A percentile compares a stretch with the other conserved stretches of the same genome.
Conservation (phyloP, 2,888 invertebrate species). For the Agrotis exclamationis region DNA sequence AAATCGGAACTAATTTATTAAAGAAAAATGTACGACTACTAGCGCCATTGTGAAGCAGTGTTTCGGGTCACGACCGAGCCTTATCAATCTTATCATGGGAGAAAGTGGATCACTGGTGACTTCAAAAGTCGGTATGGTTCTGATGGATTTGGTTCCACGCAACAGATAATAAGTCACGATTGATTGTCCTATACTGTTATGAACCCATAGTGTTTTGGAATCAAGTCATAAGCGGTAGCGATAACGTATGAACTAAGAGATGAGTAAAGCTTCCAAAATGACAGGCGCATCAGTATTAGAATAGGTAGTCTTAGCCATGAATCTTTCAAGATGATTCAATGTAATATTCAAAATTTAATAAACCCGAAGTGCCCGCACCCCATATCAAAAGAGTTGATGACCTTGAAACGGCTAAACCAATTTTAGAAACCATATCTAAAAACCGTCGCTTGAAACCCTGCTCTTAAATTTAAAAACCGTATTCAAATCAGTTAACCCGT, state of each 20-base stretch:
- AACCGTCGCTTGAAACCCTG: no score
- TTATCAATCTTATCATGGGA: slow-evolving; percentile 74
- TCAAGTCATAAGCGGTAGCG: slow-evolving; percentile 67
- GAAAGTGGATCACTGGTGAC: slow-evolving; percentile 89
- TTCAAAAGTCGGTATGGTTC: slow-evolving; percentile 77
- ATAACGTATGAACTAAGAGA: background rate
- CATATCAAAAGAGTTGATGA: no score
- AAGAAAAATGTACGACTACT: slow-evolving; percentile 50
- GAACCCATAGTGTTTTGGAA: slow-evolving; percentile 70
- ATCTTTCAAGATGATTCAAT: no score
- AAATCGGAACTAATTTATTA: slow-evolving; percentile 56
- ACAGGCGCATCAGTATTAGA: background rate
- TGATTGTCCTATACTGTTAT: slow-evolving; percentile 78
- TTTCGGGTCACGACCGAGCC: slow-evolving; percentile 77
- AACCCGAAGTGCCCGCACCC: no score
- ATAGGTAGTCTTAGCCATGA: no score
- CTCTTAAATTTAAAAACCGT: no score
- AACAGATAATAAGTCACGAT: slow-evolving; percentile 86
- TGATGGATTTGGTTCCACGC: slow-evolving; percentile 79
- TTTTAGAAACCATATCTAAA: no score
- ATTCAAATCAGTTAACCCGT: no score
- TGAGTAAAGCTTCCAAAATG: background rate
- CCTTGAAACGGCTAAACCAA: no score
- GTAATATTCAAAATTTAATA: no score
- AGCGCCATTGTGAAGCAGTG: slow-evolving; percentile 62